Percentiles rank a stretch among this genome's conserved stretches.
These are phyloP conservation scores for Trinorchestia longiramus DNA, from an alignment of 1,140 invertebrate genomes.

Conservation along the genomic window DNA sequence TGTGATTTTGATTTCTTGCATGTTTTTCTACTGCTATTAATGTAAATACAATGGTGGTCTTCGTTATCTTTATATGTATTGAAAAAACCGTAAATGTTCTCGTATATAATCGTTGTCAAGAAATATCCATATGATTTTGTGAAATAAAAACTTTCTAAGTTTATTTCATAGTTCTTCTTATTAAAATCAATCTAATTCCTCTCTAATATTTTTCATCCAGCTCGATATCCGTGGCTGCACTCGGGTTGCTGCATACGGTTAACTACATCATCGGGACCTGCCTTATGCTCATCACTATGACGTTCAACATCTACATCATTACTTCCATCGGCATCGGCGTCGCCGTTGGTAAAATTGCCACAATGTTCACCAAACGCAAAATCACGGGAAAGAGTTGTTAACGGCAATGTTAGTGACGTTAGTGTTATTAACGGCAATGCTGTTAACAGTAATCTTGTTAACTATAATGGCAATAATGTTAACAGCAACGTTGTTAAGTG, in stretches of 20 bases:
- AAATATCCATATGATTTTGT: not conserved
- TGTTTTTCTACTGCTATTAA: not conserved
- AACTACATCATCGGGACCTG: conserved; percentile 56
- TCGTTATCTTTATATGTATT: not conserved
- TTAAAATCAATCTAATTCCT: not conserved
- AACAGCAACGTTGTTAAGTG: too few species aligned
- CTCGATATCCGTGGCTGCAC: not conserved
- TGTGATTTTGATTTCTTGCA: not conserved
- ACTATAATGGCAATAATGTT: too few species aligned
- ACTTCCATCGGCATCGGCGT: conserved; percentile 56
- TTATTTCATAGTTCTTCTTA: too few species aligned
- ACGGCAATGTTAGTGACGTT: not conserved
- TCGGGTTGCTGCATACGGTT: conserved; percentile 56
- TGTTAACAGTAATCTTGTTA: not conserved
- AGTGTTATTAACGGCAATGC: not conserved
- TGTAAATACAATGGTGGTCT: not conserved
- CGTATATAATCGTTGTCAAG: not conserved
- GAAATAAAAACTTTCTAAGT: not conserved
- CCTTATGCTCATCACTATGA: conserved; percentile 65
- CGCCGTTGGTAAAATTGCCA: conserved; percentile 56
- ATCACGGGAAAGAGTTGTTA: not conserved
- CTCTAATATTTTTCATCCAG: not conserved
- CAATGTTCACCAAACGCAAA: conserved; percentile 26
- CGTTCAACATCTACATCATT: conserved; percentile 64
- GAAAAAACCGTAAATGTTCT: not conserved